Percentiles rank a stretch among this genome's conserved stretches.
Conservation (phyloP, 1,140 invertebrate genomes). For the Drosophila busckii region DNA sequence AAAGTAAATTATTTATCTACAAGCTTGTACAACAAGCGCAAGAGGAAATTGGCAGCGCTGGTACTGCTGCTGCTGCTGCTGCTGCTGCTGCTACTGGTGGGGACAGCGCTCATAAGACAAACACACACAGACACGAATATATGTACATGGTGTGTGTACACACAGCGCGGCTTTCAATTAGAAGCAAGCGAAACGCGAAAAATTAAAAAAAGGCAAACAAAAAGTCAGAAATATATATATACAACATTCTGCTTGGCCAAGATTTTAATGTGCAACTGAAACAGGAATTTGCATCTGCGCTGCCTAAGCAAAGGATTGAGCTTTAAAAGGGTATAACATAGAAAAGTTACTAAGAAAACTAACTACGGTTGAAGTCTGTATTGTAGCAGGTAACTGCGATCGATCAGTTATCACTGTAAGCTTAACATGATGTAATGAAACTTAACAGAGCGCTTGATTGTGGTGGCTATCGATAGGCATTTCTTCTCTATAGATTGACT, state of each 20-base stretch:
- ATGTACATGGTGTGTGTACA: conserved; percentile 28
- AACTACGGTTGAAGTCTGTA: too few relatives aligned
- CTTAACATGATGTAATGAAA: too few relatives aligned
- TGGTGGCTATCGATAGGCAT: too few relatives aligned
- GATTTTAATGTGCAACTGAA: conserved; percentile 67
- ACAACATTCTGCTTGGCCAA: not conserved
- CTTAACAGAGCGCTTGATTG: too few relatives aligned
- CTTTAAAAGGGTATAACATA: not conserved
- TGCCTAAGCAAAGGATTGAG: conserved; percentile 6
- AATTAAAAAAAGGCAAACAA: conserved; percentile 75
- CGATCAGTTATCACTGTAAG: too few relatives aligned
- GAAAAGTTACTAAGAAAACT: too few relatives aligned
- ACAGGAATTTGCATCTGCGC: conserved; percentile 42
- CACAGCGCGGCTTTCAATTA: conserved; percentile 73
- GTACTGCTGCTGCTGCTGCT: conserved; percentile 14
- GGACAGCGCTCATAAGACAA: conserved; percentile 35
- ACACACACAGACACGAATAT: conserved; percentile 10
- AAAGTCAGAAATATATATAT: not conserved
- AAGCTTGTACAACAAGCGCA: conserved; percentile 41
- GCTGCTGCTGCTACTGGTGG: not conserved
- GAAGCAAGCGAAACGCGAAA: conserved; percentile 72
- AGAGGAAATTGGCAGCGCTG: conserved; percentile 54
- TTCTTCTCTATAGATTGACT: too few relatives aligned
- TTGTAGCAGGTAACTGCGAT: too few relatives aligned
- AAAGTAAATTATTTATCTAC: conserved; percentile 77